Percentiles rank a stretch among this genome's conserved stretches.
phyloP scores from a whole-genome alignment of 2,797 vertebrate species.

The Australoheros facetus region DNA sequence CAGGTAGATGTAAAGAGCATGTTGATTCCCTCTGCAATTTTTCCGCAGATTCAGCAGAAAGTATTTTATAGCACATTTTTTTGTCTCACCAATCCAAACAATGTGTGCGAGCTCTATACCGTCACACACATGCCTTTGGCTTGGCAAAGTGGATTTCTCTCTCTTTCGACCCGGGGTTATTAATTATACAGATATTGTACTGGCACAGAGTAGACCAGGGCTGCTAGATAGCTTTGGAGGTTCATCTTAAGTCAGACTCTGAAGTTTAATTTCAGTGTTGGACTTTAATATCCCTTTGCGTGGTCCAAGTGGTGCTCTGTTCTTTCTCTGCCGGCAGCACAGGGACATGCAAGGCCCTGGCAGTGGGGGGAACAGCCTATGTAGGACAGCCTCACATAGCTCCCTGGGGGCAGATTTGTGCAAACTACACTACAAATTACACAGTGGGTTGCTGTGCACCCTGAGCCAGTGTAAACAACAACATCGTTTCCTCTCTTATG shows the following conservation, averaged over 20 bases:
- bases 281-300: slow-evolving; percentile 64
- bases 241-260: slow-evolving; percentile 63
- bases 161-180: slow-evolving; percentile 58
- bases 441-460: slow-evolving; percentile 77
- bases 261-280: slow-evolving; percentile 69
- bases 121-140: slow-evolving; percentile 69
- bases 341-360: slow-evolving; percentile 53
- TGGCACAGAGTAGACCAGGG: slow-evolving; percentile 53
- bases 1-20: slow-evolving; percentile 67
- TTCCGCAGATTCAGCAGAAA: slow-evolving; percentile 82
- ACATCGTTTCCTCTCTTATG: slow-evolving; percentile 61
- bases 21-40: slow-evolving; percentile 59
- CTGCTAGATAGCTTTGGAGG: slow-evolving; percentile 73
- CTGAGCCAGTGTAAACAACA: slow-evolving; percentile 77
- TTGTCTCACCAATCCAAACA: slow-evolving; percentile 69
- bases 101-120: slow-evolving; percentile 58
- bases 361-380: slow-evolving; percentile 42
- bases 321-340: slow-evolving; percentile 58
- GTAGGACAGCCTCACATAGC: slow-evolving; percentile 66
- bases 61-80: slow-evolving; percentile 77
- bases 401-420: slow-evolving; percentile 73
- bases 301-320: slow-evolving; percentile 70
- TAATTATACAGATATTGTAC: slow-evolving; percentile 76
- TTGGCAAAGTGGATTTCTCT: slow-evolving; percentile 47
- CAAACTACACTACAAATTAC: slow-evolving; percentile 79